phyloP scores from a whole-genome alignment of 2,113 vertebrate genomes.

The Callionymus lyra region DNA sequence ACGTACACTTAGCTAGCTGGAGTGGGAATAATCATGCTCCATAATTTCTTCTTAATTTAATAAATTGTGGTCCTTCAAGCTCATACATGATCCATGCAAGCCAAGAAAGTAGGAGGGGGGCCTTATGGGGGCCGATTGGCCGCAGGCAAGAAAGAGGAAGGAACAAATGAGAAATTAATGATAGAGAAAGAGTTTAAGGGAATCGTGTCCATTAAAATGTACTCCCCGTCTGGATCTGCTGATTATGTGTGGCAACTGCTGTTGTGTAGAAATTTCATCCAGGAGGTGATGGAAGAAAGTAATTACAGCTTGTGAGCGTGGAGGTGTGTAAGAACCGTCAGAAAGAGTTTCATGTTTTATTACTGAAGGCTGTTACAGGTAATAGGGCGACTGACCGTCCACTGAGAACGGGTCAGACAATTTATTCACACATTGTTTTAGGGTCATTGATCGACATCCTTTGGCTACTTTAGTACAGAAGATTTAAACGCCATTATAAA shows the following conservation, averaged over 20 bases:
- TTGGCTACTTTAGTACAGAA: conserved; percentile 18
- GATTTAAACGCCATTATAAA: conserved; percentile 27
- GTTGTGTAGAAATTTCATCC: conserved; percentile 47
- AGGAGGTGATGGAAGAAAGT: conserved; percentile 28
- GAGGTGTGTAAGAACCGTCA: conserved; percentile 9
- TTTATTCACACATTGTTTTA: conserved; percentile 29
- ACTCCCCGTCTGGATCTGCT: conserved; percentile 35
- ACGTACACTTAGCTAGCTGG: too few relatives aligned
- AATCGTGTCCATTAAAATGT: conserved; percentile 40
- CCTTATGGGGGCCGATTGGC: too few relatives aligned
- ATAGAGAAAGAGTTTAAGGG: too few relatives aligned
- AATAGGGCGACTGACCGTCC: conserved; percentile 36
- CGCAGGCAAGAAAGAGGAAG: too few relatives aligned
- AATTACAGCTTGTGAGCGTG: conserved; percentile 30
- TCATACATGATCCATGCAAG: too few relatives aligned
- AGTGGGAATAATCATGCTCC: too few relatives aligned
- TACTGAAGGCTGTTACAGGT: conserved; percentile 34
- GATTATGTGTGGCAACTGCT: conserved; percentile 37
- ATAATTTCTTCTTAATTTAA: too few relatives aligned
- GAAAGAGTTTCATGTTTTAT: conserved; percentile 45
- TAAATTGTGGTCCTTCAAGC: too few relatives aligned
- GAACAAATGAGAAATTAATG: too few relatives aligned
- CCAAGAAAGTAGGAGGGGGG: too few relatives aligned
- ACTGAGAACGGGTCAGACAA: conserved; percentile 28
- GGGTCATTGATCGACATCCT: conserved; percentile 18